Conservation (phyloP, 2,888 invertebrate species). For the Tinea trinotella region DNA sequence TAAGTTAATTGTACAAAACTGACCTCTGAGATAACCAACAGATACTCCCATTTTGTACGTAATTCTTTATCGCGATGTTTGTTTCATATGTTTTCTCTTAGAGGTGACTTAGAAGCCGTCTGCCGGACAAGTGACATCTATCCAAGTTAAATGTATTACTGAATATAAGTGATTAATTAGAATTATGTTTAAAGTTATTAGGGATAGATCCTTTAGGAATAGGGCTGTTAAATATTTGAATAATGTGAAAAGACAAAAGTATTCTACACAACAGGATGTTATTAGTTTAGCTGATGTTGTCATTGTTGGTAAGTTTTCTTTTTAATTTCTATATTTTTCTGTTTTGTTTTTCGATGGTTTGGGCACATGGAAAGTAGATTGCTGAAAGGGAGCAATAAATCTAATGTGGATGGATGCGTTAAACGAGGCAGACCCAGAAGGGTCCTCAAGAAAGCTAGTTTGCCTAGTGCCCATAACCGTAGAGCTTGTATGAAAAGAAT, state of each 20-base stretch:
- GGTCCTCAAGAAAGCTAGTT: no score
- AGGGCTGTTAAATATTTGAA: conserved; percentile 42
- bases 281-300: conserved; percentile 81
- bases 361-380: no score
- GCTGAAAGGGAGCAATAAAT: no score
- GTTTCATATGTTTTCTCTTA: conserved; percentile 12
- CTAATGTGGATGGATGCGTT: no score
- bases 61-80: not conserved
- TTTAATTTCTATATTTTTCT: no score
- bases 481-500: no score
- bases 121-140: not conserved
- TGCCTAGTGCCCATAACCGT: no score
- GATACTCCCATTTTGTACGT: not conserved
- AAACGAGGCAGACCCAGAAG: no score
- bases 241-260: conserved; percentile 31
- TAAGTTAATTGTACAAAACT: conserved; percentile 14
- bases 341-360: no score
- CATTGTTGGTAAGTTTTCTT: conserved; percentile 79
- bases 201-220: conserved; percentile 34
- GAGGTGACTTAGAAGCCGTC: conserved; percentile 1
- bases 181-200: conserved; percentile 51
- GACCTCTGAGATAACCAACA: conserved; percentile 13
- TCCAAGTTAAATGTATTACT: not conserved
- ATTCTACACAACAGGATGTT: conserved; percentile 40
- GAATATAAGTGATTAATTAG: not conserved